These are phyloP conservation scores for Rhingia rostrata DNA, from an alignment of 2,888 invertebrate genomes.

Conservation along the genomic window DNA sequence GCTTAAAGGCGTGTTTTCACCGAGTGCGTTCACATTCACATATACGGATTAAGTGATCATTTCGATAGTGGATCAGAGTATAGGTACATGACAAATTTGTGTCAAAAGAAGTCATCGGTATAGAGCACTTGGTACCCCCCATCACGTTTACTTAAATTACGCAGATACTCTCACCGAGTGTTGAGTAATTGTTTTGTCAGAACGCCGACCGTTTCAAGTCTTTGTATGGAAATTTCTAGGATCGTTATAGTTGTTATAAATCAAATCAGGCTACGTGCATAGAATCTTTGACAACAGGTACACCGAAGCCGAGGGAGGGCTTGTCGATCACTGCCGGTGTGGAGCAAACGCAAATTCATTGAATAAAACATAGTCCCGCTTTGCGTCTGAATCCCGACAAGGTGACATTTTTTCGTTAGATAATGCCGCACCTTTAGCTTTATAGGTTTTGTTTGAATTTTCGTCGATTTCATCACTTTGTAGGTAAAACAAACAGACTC, in stretches of 20 bases:
- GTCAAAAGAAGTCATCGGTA: too few relatives aligned
- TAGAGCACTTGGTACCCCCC: not conserved
- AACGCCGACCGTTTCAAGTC: not conserved
- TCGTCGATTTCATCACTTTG: not conserved
- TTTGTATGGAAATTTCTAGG: slow-evolving; percentile 21
- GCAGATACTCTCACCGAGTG: too few relatives aligned
- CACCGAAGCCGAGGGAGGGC: not conserved
- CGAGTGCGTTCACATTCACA: slow-evolving; percentile 5
- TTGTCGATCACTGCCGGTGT: slow-evolving; percentile 22
- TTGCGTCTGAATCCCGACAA: slow-evolving; percentile 35
- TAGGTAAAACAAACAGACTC: not conserved
- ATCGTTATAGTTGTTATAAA: slow-evolving; percentile 37
- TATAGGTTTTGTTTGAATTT: not conserved
- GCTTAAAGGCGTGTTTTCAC: slow-evolving; percentile 9
- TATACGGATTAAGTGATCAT: slow-evolving; percentile 27
- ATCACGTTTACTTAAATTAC: not conserved
- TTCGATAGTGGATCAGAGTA: slow-evolving; percentile 3
- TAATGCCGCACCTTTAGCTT: slow-evolving; percentile 40
- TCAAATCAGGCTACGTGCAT: slow-evolving; percentile 44
- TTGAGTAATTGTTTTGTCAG: slow-evolving; percentile 2
- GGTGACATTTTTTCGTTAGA: slow-evolving; percentile 45
- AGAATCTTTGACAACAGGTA: slow-evolving; percentile 23
- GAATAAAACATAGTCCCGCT: slow-evolving; percentile 58
- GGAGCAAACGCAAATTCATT: slow-evolving; percentile 15
- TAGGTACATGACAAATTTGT: too few relatives aligned